Evolutionary conservation across 2,888 invertebrate genomes (phyloP), one percentile per base, ranked within the genome.

Genomic region (Schrankia costaestrigalis): DNA sequence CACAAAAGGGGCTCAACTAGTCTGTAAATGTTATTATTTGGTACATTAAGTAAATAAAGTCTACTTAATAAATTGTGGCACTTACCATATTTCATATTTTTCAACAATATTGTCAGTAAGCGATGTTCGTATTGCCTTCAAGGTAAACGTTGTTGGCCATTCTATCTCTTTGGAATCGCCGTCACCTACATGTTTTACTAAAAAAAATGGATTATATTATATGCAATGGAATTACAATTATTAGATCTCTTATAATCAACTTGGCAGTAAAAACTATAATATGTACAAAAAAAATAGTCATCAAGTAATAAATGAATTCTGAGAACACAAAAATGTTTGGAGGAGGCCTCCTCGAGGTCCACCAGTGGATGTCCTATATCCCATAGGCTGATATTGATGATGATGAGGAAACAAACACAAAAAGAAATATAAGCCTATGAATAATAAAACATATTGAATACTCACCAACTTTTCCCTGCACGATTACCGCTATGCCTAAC

Each of bases 81-180:
- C 52, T 41, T 38, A 80, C 82, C 82, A 82, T 35, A 60, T 49
- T 21, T 58, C 39, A 10, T 67, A 59, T 10, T 72, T 46, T 55
- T 80, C 76, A 2, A 72, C 39, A 24, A 73, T 50, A 8, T 71
- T 67, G n/a, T 70, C 57, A 3, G 63, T 63, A 0, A 82, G 47
- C 0, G 71, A 71, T 17, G 68, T 43, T 35, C 67, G 71, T 2
- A 39, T 56, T 2, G 68, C 73, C 37, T 70, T 57, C 0, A 75
- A 39, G 1, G 49, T 39, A 30, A 66, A 80, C 25, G 57, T 54
- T 0, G 34, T 39, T 0, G 73, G 68, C 80, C 78, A 82, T 53
- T 51, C 23, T 2, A 78, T 25, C 1, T 26, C 17, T 0, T 42
- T 39, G 1, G n/a, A 5, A 21, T 19, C 21, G n/a, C n/a, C n/a